Evolutionary conservation across 2,113 vertebrate species (phyloP).

Genomic region (Macaca mulatta): DNA sequence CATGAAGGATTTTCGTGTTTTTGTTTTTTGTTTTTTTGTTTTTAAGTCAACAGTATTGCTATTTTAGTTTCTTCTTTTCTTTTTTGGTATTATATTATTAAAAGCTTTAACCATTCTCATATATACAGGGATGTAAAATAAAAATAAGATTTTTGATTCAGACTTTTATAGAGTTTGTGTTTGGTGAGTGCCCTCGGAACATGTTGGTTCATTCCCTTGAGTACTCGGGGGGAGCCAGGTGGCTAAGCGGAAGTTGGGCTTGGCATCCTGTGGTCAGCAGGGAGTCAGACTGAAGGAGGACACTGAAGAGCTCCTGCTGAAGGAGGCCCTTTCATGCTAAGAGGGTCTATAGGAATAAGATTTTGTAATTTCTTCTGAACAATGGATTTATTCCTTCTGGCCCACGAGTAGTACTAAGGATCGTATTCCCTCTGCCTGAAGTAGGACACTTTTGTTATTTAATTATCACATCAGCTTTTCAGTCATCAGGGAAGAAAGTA

Average conservation of each 20-base stretch:
- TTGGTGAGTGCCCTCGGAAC: neutral
- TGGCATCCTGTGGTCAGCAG: neutral
- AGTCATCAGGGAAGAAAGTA: constrained; percentile 33
- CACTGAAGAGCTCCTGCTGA: neutral
- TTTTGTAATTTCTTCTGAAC: neutral
- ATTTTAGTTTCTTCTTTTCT: neutral
- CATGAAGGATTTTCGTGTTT: neutral
- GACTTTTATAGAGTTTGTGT: neutral
- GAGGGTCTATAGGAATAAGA: neutral
- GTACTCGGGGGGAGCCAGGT: neutral
- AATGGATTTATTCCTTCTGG: neutral
- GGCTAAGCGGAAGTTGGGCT: rapidly evolving
- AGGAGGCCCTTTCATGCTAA: neutral
- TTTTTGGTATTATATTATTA: neutral
- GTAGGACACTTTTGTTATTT: neutral
- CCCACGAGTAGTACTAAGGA: neutral
- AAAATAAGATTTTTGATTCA: neutral
- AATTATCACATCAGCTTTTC: constrained; percentile 42
- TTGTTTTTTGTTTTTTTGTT: neutral
- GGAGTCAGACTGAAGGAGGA: neutral
- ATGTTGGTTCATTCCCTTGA: neutral
- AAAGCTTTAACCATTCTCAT: neutral
- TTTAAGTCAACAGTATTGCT: neutral
- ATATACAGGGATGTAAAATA: neutral
- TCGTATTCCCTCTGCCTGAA: constrained; percentile 33